Evolutionary conservation across 2,888 invertebrate species (phyloP).

Genomic region (Parthenolecanium corni): DNA sequence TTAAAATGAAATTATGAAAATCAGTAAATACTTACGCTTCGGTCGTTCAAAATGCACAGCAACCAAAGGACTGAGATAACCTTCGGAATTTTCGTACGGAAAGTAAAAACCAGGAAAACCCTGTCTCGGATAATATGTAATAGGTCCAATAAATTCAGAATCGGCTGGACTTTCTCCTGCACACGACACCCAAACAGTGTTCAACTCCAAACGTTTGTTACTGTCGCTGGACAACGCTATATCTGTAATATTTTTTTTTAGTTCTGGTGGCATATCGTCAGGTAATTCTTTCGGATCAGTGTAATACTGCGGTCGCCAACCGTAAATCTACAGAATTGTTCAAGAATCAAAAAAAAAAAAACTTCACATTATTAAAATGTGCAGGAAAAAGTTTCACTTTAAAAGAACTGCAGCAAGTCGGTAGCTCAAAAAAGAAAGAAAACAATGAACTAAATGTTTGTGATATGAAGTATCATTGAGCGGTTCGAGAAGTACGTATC

Average conservation of each 20-base stretch:
- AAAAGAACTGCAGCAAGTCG: background rate
- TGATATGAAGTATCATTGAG: no score
- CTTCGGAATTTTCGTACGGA: conserved; percentile 75
- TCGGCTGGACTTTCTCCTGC: conserved; percentile 88
- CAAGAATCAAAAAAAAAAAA: no score
- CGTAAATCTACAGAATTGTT: conserved; percentile 71
- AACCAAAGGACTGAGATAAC: conserved; percentile 78
- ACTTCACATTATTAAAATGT: no score
- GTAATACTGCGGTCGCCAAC: conserved; percentile 75
- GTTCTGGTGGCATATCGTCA: conserved; percentile 55
- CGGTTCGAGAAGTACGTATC: no score
- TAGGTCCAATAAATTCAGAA: conserved; percentile 75
- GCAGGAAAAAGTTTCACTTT: background rate
- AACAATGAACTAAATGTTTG: no score
- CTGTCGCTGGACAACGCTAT: background rate
- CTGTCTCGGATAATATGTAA: conserved; percentile 65
- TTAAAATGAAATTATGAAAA: background rate
- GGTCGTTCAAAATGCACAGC: conserved; percentile 75
- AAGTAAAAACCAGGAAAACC: conserved; percentile 85
- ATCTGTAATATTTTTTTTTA: conserved; percentile 43
- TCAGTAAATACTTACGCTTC: conserved; percentile 58
- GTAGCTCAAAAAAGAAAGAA: no score
- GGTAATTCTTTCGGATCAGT: conserved; percentile 59
- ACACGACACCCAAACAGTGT: conserved; percentile 85
- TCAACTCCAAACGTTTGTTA: conserved; percentile 38